Conservation (phyloP, 2,797 vertebrate genomes). For the Neosilurus mollespiculum region DNA sequence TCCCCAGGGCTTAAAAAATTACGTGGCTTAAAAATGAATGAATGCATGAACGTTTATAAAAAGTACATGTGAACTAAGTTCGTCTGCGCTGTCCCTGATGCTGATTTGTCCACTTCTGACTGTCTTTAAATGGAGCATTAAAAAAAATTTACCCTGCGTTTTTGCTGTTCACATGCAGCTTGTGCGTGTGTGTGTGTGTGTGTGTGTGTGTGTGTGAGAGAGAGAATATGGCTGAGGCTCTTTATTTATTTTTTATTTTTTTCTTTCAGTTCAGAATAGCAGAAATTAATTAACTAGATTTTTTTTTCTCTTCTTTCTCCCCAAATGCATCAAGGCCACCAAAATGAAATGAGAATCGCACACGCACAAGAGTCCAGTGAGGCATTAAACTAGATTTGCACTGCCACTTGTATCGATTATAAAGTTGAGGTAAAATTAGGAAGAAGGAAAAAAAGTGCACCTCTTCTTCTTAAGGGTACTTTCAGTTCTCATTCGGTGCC, state of each 20-base stretch:
- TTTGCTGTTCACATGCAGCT: background rate
- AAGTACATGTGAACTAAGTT: background rate
- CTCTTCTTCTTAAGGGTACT: background rate
- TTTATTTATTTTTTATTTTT: no score
- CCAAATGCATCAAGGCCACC: background rate
- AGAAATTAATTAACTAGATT: background rate
- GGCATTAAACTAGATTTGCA: slow-evolving; percentile 31
- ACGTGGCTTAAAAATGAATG: no score
- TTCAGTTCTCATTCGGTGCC: background rate
- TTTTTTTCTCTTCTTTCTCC: background rate
- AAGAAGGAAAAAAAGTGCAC: background rate
- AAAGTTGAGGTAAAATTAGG: background rate
- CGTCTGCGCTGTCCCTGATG: background rate
- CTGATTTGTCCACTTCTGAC: slow-evolving; percentile 8
- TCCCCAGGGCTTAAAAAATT: no score
- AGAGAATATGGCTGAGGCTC: background rate
- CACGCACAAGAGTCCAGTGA: background rate
- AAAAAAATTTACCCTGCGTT: background rate
- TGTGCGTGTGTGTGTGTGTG: background rate
- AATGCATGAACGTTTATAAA: no score
- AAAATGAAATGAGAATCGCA: no score
- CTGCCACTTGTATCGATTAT: slow-evolving; percentile 21
- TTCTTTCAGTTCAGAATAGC: background rate
- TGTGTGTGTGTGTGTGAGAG: background rate
- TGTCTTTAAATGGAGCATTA: background rate